Evolutionary conservation across 2,797 vertebrate genomes (phyloP), one percentile per base, ranked within the genome.

Genomic region (Malacoraja senta): DNA sequence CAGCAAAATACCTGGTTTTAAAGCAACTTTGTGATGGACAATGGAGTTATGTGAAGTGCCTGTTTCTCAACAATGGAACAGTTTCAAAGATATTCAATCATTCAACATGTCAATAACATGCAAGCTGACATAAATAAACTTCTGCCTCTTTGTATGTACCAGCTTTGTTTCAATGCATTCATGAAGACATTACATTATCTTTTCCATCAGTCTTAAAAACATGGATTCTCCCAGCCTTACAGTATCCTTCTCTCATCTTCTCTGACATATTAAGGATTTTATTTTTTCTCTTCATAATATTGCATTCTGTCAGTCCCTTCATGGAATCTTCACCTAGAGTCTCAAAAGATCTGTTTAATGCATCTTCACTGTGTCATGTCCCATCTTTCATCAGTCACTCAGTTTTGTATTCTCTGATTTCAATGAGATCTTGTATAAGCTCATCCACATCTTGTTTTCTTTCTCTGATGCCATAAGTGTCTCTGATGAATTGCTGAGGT

Each of bases 191-290:
- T 21, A 74, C 71, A 38, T 17, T 80, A 38, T 17, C 13, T 29
- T 84, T 78, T 35, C n/a, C 24, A 53, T 26, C 21, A 10, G 24
- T 29, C 44, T 84, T 53, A 84, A 24, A 61, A 84, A 35, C 3
- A 80, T 80, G 71, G 71, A 19, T 78, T 78, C 32, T 78, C 13
- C 35, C 10, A 78, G 77, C 9, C 24, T 29, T 53, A 29, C 44
- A 84, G 19, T 19, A 61, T 84, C 10, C 61, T 84, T 84, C 53
- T 8, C 9, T 84, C 81, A 53, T 84, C 12, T 61, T 84, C 12
- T 84, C 81, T 61, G 81, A 84, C 81, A 84, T 8, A 58, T 84
- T 84, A 26, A 84, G 38, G 21, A 84, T 58, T 61, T 84, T 61
- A 84, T 26, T 53, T 29, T 21, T 53, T 84, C 9, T 58, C 81